Evolutionary conservation across 2,888 invertebrate genomes (phyloP), one percentile per base, ranked within the genome.

Genomic region (Orthosia cruda): DNA sequence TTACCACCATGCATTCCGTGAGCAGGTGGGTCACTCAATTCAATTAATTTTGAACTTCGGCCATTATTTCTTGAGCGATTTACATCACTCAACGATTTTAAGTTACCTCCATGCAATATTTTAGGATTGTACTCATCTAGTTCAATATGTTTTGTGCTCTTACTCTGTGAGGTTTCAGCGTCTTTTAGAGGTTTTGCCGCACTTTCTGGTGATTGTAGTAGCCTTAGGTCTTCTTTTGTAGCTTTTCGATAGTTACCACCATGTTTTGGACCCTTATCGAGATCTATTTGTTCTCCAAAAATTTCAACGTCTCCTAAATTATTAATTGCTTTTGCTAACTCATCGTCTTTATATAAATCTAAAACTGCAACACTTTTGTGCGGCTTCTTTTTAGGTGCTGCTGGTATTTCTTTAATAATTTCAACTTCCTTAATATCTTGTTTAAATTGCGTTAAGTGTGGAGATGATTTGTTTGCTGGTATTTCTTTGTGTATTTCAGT

Each of bases 401-500:
- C 90, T 54, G 94, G 93, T 40, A 93, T 90, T 89, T 96, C 95
- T 90, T 95, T 96, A 0, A 95, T 92, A 5, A 96, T 93, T 93
- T 96, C 96, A 47, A 94, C 88, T 91, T 96, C 95, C 85, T 95
- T 93, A 45, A 96, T 94, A 70, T 96, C 96, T 89, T 96, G 94
- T 80, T 94, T 96, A 58, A 93, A 96, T 86, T 95, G 93, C 2
- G 95, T 93, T 12, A 91, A 58, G 79, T 96, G 93, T 49, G 96
- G 95, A 4, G 92, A 90, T 2, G 94, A 93, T 75, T 91, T 94
- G 74, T 95, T 94, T 0, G 89, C 84, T 0, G 96, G 96, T 66
- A 94, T 54, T 84, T 96, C 96, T 87, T 94, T 94, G 70, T 96
- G 96, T 69, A 96, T 95, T 91, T 96, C 95, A 57, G 95, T 90